Conservation (phyloP, 2,888 invertebrate genomes). For the Leptothorax acervorum region DNA sequence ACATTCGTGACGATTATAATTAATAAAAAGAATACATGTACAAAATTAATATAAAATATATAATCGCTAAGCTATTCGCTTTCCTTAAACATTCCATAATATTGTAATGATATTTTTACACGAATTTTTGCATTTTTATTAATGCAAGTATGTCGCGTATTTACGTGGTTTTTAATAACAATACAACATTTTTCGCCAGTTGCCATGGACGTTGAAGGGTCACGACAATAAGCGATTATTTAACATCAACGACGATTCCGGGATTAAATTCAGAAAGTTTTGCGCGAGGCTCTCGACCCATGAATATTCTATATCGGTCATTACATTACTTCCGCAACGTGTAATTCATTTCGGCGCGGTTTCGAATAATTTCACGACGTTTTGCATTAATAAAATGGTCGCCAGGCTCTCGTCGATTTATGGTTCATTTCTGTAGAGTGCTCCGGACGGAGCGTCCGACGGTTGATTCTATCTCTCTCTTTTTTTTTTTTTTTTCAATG, state of each 20-base stretch:
- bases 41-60: not conserved
- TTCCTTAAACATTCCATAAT: not conserved
- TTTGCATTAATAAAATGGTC: slow-evolving; percentile 68
- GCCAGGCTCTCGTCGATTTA: slow-evolving; percentile 58
- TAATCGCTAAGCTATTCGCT: not conserved
- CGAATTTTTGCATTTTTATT: not conserved
- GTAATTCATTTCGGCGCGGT: slow-evolving; percentile 66
- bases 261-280: slow-evolving; percentile 50
- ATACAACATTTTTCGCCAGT: not conserved
- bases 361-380: slow-evolving; percentile 63
- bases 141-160: not conserved
- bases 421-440: slow-evolving; percentile 64
- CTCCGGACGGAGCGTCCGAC: slow-evolving; percentile 35
- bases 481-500: not conserved
- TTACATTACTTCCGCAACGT: slow-evolving; percentile 45
- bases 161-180: not conserved
- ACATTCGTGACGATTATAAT: too few species aligned
- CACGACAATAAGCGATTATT: slow-evolving; percentile 31
- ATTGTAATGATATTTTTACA: not conserved
- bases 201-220: not conserved
- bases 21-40: too few species aligned
- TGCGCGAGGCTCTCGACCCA: slow-evolving; percentile 24
- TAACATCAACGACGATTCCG: slow-evolving; percentile 38
- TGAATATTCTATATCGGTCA: slow-evolving; percentile 58
- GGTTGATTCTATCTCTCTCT: not conserved